These are phyloP conservation scores for Tachina lurida DNA, from an alignment of 2,888 invertebrate genomes.

Conservation along the genomic window DNA sequence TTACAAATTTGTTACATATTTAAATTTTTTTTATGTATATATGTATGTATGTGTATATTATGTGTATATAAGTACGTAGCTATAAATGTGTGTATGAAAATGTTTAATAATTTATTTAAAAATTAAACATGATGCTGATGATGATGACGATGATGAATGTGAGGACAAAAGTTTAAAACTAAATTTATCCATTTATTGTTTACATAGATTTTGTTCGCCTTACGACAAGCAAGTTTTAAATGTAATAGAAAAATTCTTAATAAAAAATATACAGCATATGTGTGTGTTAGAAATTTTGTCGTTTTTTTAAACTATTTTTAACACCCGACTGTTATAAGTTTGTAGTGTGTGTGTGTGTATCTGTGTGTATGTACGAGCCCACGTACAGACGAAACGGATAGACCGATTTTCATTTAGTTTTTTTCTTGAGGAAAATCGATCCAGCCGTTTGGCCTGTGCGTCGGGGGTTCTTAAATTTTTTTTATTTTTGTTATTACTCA, in stretches of 20 bases:
- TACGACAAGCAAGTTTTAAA: conserved; percentile 38
- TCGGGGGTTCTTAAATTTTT: no score
- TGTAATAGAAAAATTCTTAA: conserved; percentile 48
- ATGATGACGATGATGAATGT: conserved; percentile 11
- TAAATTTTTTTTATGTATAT: background rate
- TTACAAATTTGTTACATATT: conserved; percentile 10
- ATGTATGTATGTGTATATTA: background rate
- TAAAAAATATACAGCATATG: conserved; percentile 60
- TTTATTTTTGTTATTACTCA: no score
- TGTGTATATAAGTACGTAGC: background rate
- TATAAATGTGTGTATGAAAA: background rate
- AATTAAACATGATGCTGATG: background rate
- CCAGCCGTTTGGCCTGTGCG: no score
- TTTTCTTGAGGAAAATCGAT: no score
- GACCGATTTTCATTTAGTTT: no score
- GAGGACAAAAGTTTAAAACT: conserved; percentile 14
- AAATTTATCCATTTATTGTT: conserved; percentile 14
- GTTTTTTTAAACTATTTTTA: conserved; percentile 43
- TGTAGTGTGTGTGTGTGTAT: no score
- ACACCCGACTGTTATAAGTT: no score
- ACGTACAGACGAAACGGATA: no score
- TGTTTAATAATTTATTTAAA: background rate
- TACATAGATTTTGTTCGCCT: conserved; percentile 25
- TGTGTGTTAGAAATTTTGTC: conserved; percentile 28
- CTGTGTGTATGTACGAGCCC: no score